Conservation (phyloP, 2,797 vertebrate species). For the Cryptoprocta ferox region DNA sequence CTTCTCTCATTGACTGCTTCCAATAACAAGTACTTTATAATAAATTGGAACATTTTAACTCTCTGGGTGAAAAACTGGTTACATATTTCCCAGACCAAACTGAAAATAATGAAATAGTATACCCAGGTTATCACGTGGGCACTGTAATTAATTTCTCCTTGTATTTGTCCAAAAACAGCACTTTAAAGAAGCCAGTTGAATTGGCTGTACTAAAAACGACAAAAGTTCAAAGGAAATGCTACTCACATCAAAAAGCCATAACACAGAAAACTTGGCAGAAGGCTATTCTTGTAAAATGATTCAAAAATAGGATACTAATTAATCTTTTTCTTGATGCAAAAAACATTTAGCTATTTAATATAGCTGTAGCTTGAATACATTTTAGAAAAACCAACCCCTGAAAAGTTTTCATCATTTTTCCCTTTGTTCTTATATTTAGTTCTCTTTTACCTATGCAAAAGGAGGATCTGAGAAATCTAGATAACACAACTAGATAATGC, state of each 20-base stretch:
- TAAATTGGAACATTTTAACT: conserved; percentile 61
- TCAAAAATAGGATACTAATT: conserved; percentile 23
- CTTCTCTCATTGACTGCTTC: conserved; percentile 31
- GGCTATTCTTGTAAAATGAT: conserved; percentile 42
- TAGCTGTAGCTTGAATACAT: neutral
- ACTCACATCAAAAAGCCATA: conserved; percentile 39
- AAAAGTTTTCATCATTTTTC: neutral
- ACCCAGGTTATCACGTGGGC: conserved; percentile 36
- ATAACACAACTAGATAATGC: neutral
- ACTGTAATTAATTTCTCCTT: conserved; percentile 65
- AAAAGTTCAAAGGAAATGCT: conserved; percentile 61
- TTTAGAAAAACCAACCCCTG: neutral
- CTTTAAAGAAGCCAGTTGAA: conserved; percentile 58
- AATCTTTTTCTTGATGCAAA: conserved; percentile 34
- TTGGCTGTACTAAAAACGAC: conserved; percentile 57
- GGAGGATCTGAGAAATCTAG: neutral
- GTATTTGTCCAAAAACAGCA: conserved; percentile 73
- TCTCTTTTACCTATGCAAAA: neutral
- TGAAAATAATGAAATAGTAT: conserved; percentile 63
- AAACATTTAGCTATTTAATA: neutral
- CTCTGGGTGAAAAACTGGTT: conserved; percentile 65
- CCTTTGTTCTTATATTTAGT: neutral
- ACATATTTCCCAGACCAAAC: conserved; percentile 62
- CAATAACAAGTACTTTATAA: conserved; percentile 62
- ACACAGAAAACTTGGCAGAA: conserved; percentile 56